Evolutionary conservation across 2,888 invertebrate genomes (phyloP), one percentile per base, ranked within the genome.

Genomic region (Lysandra bellargus): DNA sequence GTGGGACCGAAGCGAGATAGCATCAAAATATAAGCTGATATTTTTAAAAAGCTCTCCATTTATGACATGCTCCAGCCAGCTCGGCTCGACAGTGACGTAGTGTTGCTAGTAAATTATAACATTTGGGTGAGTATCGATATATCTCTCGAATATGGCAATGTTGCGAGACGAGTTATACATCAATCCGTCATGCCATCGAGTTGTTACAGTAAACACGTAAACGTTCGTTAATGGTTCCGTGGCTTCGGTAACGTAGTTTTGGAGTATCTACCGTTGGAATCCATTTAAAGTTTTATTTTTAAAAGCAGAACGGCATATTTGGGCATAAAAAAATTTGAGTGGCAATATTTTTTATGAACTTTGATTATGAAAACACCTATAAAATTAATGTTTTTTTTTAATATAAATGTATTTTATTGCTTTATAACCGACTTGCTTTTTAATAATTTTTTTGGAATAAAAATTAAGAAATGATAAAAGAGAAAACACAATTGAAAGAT

Each of bases 101-200:
- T 76, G 76, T 76, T 33, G 76, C 76, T 33, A 76, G 76, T 76
- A 76, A 76, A 76, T 76, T 76, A 33, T 76, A 76, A 76, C 76
- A 76, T 76, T 57, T 76, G 76, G 76, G 49, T 57, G 14, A 53
- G 76, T 76, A 57, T 76, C 57, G 57, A 57, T 76, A 76, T 76
- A 76, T 76, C 76, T 76, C 57, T 76, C 76, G 33, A 57, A 76
- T 76, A 76, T 76, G 76, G 76, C 76, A 76, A 76, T 57, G 76
- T 76, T 76, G 76, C 53, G 57, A 76, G 49, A 76, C 49, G 76
- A 76, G 76, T 57, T 76, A 76, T 33, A 33, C 53, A 57, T 53
- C 53, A 57, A 76, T 57, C 76, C 33, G 76, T 76, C 76, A 76
- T 76, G 33, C 53, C 14, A 76, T 33, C 49, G 57, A 76, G 23